Conservation (phyloP, 2,888 invertebrate species). For the Sphinx pinastri region DNA sequence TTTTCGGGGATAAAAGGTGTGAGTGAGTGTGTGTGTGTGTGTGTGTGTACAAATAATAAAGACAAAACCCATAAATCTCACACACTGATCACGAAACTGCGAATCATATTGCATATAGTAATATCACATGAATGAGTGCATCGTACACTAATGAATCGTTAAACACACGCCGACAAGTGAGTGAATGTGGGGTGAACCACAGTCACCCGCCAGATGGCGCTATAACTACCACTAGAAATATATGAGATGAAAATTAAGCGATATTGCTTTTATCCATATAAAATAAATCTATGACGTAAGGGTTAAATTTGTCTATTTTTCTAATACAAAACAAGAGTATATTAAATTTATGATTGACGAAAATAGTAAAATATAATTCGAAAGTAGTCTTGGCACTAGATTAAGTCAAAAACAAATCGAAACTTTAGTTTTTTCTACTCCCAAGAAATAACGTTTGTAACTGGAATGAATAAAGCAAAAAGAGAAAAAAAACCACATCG, state of each 20-base stretch:
- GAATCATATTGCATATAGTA: conserved; percentile 57
- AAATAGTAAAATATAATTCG: too few species aligned
- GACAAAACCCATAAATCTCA: conserved; percentile 10
- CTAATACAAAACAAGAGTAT: too few species aligned
- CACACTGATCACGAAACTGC: conserved; percentile 46
- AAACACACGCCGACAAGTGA: conserved; percentile 35
- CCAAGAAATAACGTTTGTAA: background rate
- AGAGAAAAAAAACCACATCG: too few species aligned
- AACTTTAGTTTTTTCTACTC: too few species aligned
- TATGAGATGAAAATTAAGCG: conserved; percentile 27
- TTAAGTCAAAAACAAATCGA: too few species aligned
- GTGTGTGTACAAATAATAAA: background rate
- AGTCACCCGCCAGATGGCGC: conserved; percentile 35
- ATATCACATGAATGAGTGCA: conserved; percentile 80
- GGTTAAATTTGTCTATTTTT: too few species aligned
- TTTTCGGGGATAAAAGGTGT: too few species aligned
- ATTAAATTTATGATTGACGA: too few species aligned
- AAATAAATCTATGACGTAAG: too few species aligned
- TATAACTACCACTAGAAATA: conserved; percentile 42
- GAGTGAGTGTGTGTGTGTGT: too few species aligned
- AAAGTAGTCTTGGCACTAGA: too few species aligned
- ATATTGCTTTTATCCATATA: background rate
- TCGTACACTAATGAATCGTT: conserved; percentile 38
- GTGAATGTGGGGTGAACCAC: conserved; percentile 31
- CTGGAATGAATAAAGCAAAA: background rate